Evolutionary conservation across 2,113 vertebrate genomes (phyloP), one percentile per base, ranked within the genome.

Genomic region (Perccottus glenii): DNA sequence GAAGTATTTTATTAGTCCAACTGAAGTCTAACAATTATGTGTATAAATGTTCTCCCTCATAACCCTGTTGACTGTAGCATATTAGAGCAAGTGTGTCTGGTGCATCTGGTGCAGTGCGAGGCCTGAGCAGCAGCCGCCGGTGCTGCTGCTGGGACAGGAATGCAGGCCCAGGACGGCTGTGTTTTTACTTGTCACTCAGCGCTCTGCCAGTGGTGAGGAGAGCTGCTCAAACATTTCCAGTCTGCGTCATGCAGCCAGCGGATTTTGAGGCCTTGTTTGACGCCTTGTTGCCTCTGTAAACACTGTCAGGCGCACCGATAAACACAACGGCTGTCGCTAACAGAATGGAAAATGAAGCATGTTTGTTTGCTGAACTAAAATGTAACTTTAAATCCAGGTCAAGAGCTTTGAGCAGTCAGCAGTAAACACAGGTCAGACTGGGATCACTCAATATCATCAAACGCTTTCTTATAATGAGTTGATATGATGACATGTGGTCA

Each of bases 121-220:
- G 74, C 83, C 77, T 40, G 38, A 75, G 59, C 69, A 78, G 75
- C 51, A 62, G 80, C 42, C 32, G 75, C n/a, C 14, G 68, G 77
- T 11, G 59, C 64, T 33, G 84, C 27, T 9, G 52, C 81, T 74
- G 72, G 80, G 83, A 77, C 82, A 82, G 78, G 81, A 77, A 78
- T 80, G 82, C 79, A 68, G 81, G 78, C 60, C 16, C 3, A 64
- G 58, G 80, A 85, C 43, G 81, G 19, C 78, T 66, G 66, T 91
- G 73, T 92, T 92, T 91, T 90, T 88, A 85, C 86, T 90, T 91
- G 85, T 92, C 90, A 91, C 88, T 94, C 90, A 85, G 48, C 82
- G 45, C 70, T 33, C 78, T 76, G 79, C 66, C 67, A 71, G 84
- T 60, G 73, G 73, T 65, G 82, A 49, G 50, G 65, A 83, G 87